A percentile compares a stretch with the other conserved stretches of the same genome.
phyloP scores from a whole-genome alignment of 2,888 invertebrate genomes.

The Eupithecia centaureata region DNA sequence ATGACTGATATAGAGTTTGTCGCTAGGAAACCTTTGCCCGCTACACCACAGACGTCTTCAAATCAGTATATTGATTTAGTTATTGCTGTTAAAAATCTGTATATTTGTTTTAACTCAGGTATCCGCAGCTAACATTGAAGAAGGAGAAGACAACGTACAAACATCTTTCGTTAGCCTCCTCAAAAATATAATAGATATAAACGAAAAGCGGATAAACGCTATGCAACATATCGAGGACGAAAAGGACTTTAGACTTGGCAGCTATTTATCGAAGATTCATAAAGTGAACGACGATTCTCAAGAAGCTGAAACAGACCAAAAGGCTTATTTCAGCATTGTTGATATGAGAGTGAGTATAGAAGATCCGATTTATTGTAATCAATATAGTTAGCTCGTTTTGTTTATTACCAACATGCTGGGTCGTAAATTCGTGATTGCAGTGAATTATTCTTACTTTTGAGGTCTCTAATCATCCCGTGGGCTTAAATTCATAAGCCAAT shows the following conservation, averaged over 20 bases:
- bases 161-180: conserved; percentile 44
- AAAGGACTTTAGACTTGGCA: conserved; percentile 47
- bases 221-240: conserved; percentile 49
- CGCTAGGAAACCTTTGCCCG: too few species aligned
- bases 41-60: too few species aligned
- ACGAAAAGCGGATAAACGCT: conserved; percentile 51
- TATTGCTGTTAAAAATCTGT: neutral
- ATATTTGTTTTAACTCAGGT: conserved; percentile 18
- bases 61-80: too few species aligned
- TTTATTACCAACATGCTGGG: neutral
- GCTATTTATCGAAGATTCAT: conserved; percentile 36
- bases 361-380: too few species aligned
- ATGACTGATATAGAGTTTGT: too few species aligned
- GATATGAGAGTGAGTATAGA: conserved; percentile 7
- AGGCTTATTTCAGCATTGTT: conserved; percentile 4
- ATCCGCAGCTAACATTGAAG: conserved; percentile 21
- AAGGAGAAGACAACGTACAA: conserved; percentile 5
- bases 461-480: neutral
- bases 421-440: neutral
- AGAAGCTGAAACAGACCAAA: conserved; percentile 21
- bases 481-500: neutral
- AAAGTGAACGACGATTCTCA: conserved; percentile 35
- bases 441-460: neutral
- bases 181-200: conserved; percentile 50
- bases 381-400: too few species aligned